phyloP scores from a whole-genome alignment of 2,888 invertebrate genomes.

The Galeruca laticollis region DNA sequence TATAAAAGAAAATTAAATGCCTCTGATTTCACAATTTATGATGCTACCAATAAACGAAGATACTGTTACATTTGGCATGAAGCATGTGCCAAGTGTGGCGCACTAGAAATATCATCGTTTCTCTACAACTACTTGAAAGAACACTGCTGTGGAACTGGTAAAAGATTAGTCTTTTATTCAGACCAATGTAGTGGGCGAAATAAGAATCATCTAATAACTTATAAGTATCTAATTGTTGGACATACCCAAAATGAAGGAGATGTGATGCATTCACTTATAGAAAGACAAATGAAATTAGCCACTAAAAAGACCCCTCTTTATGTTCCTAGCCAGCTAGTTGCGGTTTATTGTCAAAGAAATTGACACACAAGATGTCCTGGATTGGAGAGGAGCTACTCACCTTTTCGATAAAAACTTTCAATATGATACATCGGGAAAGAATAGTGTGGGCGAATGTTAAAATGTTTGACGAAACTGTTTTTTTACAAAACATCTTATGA shows the following conservation, averaged over 20 bases:
- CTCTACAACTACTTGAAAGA: slow-evolving; percentile 28
- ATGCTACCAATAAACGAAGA: slow-evolving; percentile 19
- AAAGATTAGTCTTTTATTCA: slow-evolving; percentile 26
- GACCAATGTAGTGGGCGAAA: slow-evolving; percentile 30
- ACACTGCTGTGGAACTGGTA: slow-evolving; percentile 18
- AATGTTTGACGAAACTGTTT: slow-evolving; percentile 1
- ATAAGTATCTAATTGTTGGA: slow-evolving; percentile 19
- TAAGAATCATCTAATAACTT: slow-evolving; percentile 26
- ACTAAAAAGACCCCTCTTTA: slow-evolving; percentile 19
- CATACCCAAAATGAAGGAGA: slow-evolving; percentile 22
- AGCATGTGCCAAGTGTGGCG: slow-evolving; percentile 24
- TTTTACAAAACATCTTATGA: slow-evolving; percentile 20
- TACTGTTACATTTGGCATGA: slow-evolving; percentile 35
- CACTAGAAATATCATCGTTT: slow-evolving; percentile 32
- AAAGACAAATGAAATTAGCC: slow-evolving; percentile 20
- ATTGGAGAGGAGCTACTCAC: background rate
- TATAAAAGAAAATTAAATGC: slow-evolving; percentile 38
- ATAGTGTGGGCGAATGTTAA: slow-evolving; percentile 22
- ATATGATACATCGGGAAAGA: slow-evolving; percentile 19
- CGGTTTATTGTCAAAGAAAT: slow-evolving; percentile 10
- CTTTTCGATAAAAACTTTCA: slow-evolving; percentile 17
- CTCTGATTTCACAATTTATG: slow-evolving; percentile 31
- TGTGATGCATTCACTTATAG: slow-evolving; percentile 13
- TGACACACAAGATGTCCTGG: slow-evolving; percentile 18
- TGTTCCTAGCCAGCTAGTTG: too few species aligned